Evolutionary conservation across 2,797 vertebrate genomes (phyloP), one percentile per base, ranked within the genome.

Genomic region (Anolis apletophallus): DNA sequence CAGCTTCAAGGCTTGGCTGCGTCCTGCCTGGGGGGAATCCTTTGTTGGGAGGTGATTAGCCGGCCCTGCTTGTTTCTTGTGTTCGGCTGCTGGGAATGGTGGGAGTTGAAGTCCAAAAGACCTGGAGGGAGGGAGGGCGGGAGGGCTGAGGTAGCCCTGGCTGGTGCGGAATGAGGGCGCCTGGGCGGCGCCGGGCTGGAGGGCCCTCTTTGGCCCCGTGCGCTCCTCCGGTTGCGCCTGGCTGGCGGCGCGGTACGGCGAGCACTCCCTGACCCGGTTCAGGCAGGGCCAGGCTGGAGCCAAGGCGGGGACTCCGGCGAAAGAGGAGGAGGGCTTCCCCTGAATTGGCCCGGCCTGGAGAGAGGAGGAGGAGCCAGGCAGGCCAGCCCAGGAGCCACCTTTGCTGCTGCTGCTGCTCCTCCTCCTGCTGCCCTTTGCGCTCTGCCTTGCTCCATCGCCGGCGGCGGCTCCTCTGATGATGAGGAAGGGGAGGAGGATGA

Each of bases 401-500:
- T 23, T 16, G 76, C 76, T 50, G 40, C 1, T 77, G 69, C 74
- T 61, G 5, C 55, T 36, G 1, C 32, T n/a, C 16, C 1, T 77
- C 77, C 74, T 61, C 7, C 55, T 36, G 1, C 32, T n/a, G 32
- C 34, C 69, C 29, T 40, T 32, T 57, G 40, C 50, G 14, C 55
- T 32, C 71, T 36, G 55, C 59, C 46, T 77, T 69, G 85, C 71
- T 67, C 71, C 46, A 21, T 5, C 36, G 81, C 71, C 82, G 84
- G 34, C 84, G 83, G 83, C 83, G 75, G 64, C 55, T 78, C 77
- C 57, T 64, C 23, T 55, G 74, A 52, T 68, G 83, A n/a, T 1
- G 75, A 59, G 79, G 67, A 80, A 4, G 57, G 3, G 83, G 73
- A 72, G n/a, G 67, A 5, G 84, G 34, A 17, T 54, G 83, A 74